Conservation (phyloP, 2,113 vertebrate genomes). For the Caloenas nicobarica region DNA sequence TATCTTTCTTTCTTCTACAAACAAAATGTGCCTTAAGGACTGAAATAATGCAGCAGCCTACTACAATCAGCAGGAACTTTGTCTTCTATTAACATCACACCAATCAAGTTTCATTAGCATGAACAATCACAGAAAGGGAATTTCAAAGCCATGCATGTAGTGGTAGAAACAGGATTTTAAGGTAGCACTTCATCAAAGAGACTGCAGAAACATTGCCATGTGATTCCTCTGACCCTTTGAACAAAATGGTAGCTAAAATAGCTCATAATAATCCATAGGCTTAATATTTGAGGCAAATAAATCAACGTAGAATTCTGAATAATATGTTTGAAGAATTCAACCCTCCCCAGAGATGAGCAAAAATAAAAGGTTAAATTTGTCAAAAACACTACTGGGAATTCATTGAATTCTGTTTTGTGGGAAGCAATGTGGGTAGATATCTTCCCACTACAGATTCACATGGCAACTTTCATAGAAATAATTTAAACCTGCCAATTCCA, state of each 20-base stretch:
- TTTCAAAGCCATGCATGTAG: neutral
- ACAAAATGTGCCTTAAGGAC: neutral
- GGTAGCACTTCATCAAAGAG: neutral
- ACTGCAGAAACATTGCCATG: neutral
- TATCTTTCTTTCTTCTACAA: neutral
- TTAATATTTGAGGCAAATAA: neutral
- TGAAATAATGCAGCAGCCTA: neutral
- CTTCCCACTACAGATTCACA: neutral
- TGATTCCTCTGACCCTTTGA: neutral
- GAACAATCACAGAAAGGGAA: neutral
- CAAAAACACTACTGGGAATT: neutral
- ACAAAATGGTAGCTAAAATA: neutral
- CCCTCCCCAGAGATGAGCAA: neutral
- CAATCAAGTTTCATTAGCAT: neutral
- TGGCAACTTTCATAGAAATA: neutral
- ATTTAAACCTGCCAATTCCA: neutral
- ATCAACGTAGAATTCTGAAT: neutral
- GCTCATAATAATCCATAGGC: neutral
- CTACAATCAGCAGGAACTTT: neutral
- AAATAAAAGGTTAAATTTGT: slow-evolving; percentile 14
- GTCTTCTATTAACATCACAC: neutral
- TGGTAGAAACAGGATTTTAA: neutral
- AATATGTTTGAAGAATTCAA: neutral
- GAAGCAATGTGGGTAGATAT: neutral
- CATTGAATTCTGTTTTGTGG: neutral